These are phyloP conservation scores for Hydropotes inermis DNA, from an alignment of 2,113 vertebrate genomes.

Conservation along the genomic window DNA sequence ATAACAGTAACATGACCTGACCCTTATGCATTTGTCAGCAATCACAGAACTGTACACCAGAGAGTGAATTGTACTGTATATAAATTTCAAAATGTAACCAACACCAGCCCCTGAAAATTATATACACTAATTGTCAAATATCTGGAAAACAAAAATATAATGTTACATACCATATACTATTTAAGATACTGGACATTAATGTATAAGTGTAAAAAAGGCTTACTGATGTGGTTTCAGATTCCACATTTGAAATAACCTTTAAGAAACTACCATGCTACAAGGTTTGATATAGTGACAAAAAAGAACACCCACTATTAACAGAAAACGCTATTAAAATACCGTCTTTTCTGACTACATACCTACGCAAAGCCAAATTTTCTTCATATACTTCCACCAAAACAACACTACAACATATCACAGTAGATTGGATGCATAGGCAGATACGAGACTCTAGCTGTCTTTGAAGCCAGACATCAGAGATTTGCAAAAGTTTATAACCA, in stretches of 20 bases:
- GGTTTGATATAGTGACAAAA: background rate
- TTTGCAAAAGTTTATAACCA: background rate
- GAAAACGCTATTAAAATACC: background rate
- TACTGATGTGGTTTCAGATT: background rate
- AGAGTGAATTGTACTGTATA: background rate
- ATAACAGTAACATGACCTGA: background rate
- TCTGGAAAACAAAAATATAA: conserved; percentile 26
- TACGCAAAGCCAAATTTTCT: conserved; percentile 3
- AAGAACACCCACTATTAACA: background rate
- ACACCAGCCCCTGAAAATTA: background rate
- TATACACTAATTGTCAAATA: background rate
- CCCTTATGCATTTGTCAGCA: background rate
- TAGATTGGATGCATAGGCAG: background rate
- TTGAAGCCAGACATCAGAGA: background rate
- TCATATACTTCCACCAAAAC: background rate
- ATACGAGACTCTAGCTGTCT: conserved; percentile 3
- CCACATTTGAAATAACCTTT: background rate
- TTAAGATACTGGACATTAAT: conserved; percentile 4
- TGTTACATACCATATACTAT: background rate
- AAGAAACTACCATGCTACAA: conserved; percentile 24
- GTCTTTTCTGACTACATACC: background rate
- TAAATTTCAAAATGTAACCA: conserved; percentile 25
- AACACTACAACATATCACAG: conserved; percentile 13
- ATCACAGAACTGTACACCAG: background rate
- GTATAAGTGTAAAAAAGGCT: background rate